These are phyloP conservation scores for Drosophila siamana DNA, from an alignment of 2,888 invertebrate species.

Conservation along the genomic window DNA sequence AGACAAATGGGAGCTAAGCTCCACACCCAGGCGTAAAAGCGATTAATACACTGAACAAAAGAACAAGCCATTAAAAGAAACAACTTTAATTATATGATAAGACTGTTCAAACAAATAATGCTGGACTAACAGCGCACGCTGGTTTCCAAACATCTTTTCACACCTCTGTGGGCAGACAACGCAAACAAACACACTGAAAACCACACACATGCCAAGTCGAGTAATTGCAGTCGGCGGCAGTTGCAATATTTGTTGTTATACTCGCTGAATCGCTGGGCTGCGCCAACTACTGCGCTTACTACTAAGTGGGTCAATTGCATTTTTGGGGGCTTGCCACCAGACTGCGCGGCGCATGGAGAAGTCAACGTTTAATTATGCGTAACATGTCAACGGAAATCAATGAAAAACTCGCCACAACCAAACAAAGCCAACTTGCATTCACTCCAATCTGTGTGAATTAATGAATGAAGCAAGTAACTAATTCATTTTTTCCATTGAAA, in stretches of 20 bases:
- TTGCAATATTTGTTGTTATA: conserved; percentile 23
- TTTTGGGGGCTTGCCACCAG: conserved; percentile 65
- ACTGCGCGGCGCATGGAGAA: conserved; percentile 59
- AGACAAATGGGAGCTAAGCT: conserved; percentile 1
- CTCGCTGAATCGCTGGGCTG: conserved; percentile 17
- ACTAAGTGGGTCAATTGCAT: conserved; percentile 69
- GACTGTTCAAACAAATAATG: conserved; percentile 26
- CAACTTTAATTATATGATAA: conserved; percentile 65
- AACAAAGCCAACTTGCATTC: conserved; percentile 19
- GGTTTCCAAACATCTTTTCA: conserved; percentile 61
- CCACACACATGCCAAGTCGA: not conserved
- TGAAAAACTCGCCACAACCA: conserved; percentile 25
- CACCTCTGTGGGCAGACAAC: conserved; percentile 59
- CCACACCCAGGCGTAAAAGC: conserved; percentile 7
- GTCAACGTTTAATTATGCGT: conserved; percentile 75
- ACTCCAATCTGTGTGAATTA: conserved; percentile 30
- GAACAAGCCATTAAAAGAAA: conserved; percentile 40
- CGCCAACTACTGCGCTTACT: conserved; percentile 28
- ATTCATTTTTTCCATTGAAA: not conserved
- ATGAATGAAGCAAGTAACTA: conserved; percentile 5
- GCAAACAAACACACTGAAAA: conserved; percentile 28
- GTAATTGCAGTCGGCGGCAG: conserved; percentile 36
- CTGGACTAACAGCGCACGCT: conserved; percentile 11
- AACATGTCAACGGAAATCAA: conserved; percentile 63
- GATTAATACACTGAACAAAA: not conserved